Base-by-base conservation (phyloP, 2,888 invertebrate genomes). In the Oligia fasciuncula region DNA sequence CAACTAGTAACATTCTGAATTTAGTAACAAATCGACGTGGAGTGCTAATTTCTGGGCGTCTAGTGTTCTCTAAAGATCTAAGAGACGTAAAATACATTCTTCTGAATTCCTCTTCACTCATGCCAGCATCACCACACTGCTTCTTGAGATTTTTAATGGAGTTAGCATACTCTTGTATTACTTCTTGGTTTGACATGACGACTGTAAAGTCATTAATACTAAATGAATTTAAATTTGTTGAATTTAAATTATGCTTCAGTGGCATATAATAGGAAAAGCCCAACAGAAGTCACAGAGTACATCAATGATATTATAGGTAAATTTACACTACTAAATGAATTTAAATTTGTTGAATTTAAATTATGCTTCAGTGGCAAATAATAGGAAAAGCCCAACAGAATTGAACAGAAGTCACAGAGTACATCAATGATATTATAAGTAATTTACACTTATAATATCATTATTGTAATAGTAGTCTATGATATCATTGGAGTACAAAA, bases 71-170 rank as follows among this genome's bases (percentile, higher is more conserved):
- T 79, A 96, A 85, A 77, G 95, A 94, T 82, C 95, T 93, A 35
- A 97, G 91, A 63, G 97, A 86, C 92, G 94, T 92, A 90, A 96
- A 91, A 91, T 97, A 97, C 85, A 98, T 95, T 92, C 97, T 93
- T 85, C 97, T 96, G 85, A 98, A 97, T 92, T 98, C 97, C 62
- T 96, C 94, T 82, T 98, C 97, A 63, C 95, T 97, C 86, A 98
- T 94, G 73, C 97, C 97, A 86, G 97, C 96, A 76, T 97, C 95
- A 85, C 94, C 95, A 78, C 98, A 98, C 90, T 97, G 95, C 85
- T 95, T 94, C 88, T 97, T 97, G 66, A 98, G 93, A 88, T 97
- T 95, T 85, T 96, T 96, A 73, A 98, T 96, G 85, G 97, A 97
- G 87, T 97, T 95, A 76, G 97, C 96, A 93, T 98, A 96, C 54